phyloP scores from a whole-genome alignment of 2,888 invertebrate species.

The Orthosia incerta region DNA sequence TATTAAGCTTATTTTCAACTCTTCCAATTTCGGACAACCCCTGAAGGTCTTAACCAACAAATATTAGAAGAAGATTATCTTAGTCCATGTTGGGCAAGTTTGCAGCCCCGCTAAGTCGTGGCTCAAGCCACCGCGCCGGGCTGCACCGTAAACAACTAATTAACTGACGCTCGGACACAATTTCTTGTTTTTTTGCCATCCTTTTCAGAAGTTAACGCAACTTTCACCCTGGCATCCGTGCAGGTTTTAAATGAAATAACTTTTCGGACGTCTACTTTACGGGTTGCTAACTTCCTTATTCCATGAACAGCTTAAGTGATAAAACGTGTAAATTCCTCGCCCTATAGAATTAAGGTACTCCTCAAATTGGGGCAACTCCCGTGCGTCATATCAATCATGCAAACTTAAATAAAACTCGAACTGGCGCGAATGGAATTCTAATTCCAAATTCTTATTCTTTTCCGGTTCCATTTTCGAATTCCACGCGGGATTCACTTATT shows the following conservation, averaged over 20 bases:
- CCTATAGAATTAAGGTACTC: too few relatives aligned
- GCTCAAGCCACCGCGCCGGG: constrained; percentile 20
- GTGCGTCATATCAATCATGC: too few relatives aligned
- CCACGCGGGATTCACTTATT: too few relatives aligned
- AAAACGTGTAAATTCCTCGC: background rate
- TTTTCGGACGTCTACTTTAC: background rate
- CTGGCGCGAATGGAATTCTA: too few relatives aligned
- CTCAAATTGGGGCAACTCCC: too few relatives aligned
- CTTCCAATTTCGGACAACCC: background rate
- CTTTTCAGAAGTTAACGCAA: constrained; percentile 11
- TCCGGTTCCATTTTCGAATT: too few relatives aligned
- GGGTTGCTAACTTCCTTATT: background rate
- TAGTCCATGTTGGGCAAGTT: constrained; percentile 3
- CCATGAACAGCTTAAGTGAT: background rate
- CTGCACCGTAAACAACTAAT: constrained; percentile 40
- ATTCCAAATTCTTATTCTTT: too few relatives aligned
- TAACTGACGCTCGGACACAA: constrained; percentile 24
- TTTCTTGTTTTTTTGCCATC: constrained; percentile 17
- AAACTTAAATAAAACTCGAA: background rate
- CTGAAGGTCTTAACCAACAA: background rate
- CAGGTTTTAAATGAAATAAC: constrained; percentile 11
- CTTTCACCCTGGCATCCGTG: constrained; percentile 3
- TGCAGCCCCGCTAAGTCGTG: constrained; percentile 5
- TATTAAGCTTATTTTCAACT: constrained; percentile 18
- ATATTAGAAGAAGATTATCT: constrained; percentile 15